These are phyloP conservation scores for Oegoconia quadripuncta DNA, from an alignment of 2,888 invertebrate species.

Conservation along the genomic window DNA sequence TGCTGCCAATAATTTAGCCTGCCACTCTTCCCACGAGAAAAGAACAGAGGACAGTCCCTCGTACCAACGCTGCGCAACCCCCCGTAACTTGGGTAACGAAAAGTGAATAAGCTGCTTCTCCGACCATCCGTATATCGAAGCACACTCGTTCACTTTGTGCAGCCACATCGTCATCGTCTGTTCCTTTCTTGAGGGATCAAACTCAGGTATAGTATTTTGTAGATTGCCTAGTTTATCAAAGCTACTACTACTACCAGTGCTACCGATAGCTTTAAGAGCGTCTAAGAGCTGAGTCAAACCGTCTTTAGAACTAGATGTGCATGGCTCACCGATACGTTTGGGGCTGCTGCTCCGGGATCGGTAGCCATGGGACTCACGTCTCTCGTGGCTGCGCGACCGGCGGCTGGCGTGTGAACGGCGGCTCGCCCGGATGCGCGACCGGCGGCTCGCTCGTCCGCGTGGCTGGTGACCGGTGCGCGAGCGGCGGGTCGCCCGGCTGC, in stretches of 20 bases:
- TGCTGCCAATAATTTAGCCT: slow-evolving; percentile 11
- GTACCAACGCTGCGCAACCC: slow-evolving; percentile 13
- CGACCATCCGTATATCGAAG: background rate
- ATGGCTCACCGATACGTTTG: too few relatives aligned
- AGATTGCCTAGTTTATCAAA: background rate
- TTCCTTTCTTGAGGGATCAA: slow-evolving; percentile 6
- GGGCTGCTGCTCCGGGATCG: too few relatives aligned
- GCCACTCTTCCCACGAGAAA: slow-evolving; percentile 18
- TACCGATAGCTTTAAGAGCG: background rate
- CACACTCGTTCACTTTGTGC: too few relatives aligned
- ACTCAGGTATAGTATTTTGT: slow-evolving; percentile 5
- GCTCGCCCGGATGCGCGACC: background rate
- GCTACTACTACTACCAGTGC: background rate
- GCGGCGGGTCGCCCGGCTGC: background rate
- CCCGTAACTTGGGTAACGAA: slow-evolving; percentile 12
- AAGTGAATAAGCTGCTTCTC: slow-evolving; percentile 3
- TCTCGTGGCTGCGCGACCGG: background rate
- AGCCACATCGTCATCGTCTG: too few relatives aligned
- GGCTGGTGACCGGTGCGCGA: background rate
- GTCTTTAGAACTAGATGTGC: too few relatives aligned
- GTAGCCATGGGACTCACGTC: background rate
- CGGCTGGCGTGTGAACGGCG: background rate
- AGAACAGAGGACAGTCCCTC: too few relatives aligned
- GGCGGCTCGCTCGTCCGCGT: too few relatives aligned
- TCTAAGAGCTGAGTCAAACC: too few relatives aligned